phyloP scores from a whole-genome alignment of 2,888 invertebrate genomes.

The Lepidocyrtoides sp. region DNA sequence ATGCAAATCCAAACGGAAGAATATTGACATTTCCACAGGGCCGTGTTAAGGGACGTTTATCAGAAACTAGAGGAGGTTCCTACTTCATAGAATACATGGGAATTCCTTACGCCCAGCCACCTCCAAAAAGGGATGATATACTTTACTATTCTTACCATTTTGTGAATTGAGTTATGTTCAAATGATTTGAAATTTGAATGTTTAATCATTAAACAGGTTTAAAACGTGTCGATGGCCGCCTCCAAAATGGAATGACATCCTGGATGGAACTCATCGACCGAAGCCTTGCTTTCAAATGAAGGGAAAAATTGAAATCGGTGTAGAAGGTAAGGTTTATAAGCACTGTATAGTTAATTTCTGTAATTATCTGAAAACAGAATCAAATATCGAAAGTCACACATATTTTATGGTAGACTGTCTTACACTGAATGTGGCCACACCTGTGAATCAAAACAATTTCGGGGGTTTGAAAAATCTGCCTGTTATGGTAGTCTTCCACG shows the following conservation, averaged over 20 bases:
- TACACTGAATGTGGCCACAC: slow-evolving; percentile 59
- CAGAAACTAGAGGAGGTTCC: slow-evolving; percentile 61
- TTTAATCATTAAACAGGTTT: slow-evolving; percentile 78
- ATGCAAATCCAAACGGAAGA: slow-evolving; percentile 46
- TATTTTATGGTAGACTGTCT: slow-evolving; percentile 60
- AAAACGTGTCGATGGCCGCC: slow-evolving; percentile 66
- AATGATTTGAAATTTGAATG: no score
- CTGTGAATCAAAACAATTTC: slow-evolving; percentile 48
- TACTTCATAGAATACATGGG: slow-evolving; percentile 75
- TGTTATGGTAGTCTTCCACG: slow-evolving; percentile 68
- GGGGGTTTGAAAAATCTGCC: slow-evolving; percentile 53
- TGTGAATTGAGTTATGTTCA: no score
- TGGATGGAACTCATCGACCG: slow-evolving; percentile 28
- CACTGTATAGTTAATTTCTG: no score
- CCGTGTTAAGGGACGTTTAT: slow-evolving; percentile 60
- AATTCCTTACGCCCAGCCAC: slow-evolving; percentile 72
- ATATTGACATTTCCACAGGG: slow-evolving; percentile 55
- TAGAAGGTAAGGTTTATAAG: background rate
- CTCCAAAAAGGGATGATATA: no score
- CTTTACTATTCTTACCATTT: no score
- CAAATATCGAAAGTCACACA: background rate
- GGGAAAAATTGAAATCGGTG: background rate
- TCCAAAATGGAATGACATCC: slow-evolving; percentile 54
- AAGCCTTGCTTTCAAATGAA: slow-evolving; percentile 56
- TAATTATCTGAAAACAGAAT: background rate